Percentiles rank a stretch among this genome's conserved stretches.
These are phyloP conservation scores for Polymixis lichenea DNA, from an alignment of 2,888 invertebrate species.

Conservation along the genomic window DNA sequence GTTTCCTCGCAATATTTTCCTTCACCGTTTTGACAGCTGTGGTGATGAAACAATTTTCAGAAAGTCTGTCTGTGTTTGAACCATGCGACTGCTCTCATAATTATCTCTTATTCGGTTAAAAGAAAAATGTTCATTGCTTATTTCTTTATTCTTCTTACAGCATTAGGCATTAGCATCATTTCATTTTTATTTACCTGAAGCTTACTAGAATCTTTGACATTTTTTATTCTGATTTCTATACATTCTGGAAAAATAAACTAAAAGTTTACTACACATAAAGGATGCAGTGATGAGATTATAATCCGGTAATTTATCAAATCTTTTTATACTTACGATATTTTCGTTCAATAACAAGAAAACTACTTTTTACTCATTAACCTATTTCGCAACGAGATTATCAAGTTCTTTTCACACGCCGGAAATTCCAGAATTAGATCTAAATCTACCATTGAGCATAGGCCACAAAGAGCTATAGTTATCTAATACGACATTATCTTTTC, in stretches of 20 bases:
- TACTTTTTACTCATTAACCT: conserved; percentile 49
- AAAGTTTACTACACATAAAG: background rate
- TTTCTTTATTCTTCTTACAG: background rate
- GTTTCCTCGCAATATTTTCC: no score
- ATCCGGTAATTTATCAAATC: background rate
- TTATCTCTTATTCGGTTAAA: background rate
- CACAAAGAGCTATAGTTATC: conserved; percentile 51
- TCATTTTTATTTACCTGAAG: background rate
- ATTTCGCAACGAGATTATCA: conserved; percentile 42
- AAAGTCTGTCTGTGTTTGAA: no score
- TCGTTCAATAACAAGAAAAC: conserved; percentile 1
- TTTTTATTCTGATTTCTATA: background rate
- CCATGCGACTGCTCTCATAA: background rate
- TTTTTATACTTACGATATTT: conserved; percentile 6
- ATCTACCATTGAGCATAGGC: conserved; percentile 54
- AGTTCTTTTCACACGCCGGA: conserved; percentile 39
- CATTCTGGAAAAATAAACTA: background rate
- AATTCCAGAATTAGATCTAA: conserved; percentile 40
- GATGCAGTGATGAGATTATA: conserved; percentile 6
- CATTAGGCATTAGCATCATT: background rate
- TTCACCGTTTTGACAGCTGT: no score
- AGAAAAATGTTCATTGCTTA: background rate
- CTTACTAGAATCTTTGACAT: background rate
- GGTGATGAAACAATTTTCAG: no score
- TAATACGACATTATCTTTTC: conserved; percentile 64